Evolutionary conservation across 2,113 vertebrate species (phyloP).

Genomic region (Microcebus murinus): DNA sequence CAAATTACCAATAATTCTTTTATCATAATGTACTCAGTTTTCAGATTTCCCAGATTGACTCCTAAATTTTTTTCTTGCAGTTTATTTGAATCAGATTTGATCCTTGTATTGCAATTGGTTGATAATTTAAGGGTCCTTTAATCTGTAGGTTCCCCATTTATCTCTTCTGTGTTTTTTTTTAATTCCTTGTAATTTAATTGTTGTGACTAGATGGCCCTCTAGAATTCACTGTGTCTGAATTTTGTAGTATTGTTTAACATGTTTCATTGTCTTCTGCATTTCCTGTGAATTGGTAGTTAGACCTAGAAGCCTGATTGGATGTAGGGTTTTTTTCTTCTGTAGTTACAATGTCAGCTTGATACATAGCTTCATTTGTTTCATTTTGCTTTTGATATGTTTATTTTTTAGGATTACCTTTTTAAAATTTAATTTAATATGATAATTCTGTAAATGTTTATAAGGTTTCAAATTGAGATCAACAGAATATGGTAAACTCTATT

Average conservation of each 20-base stretch:
- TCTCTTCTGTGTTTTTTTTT: neutral
- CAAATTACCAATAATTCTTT: neutral
- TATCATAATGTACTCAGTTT: neutral
- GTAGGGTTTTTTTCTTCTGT: neutral
- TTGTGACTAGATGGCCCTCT: neutral
- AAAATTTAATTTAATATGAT: constrained; percentile 6
- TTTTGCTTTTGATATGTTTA: constrained; percentile 28
- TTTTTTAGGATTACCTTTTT: neutral
- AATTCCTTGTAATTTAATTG: neutral
- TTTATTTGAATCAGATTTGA: neutral
- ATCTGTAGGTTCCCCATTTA: neutral
- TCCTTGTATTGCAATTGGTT: constrained; percentile 5
- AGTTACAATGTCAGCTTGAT: neutral
- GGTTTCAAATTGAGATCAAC: neutral
- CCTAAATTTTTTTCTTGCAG: constrained; percentile 10
- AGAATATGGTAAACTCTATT: neutral
- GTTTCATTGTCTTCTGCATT: neutral
- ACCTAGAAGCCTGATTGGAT: constrained; percentile 5
- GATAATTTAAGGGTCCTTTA: constrained; percentile 15
- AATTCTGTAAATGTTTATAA: constrained; percentile 8
- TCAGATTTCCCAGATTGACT: neutral
- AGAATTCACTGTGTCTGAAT: neutral
- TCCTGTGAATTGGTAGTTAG: constrained; percentile 2
- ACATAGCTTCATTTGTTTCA: neutral
- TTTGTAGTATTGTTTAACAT: constrained; percentile 10